Percentiles rank a stretch among this genome's conserved stretches.
phyloP scores from a whole-genome alignment of 2,888 invertebrate genomes.

The Galerucella pusilla region DNA sequence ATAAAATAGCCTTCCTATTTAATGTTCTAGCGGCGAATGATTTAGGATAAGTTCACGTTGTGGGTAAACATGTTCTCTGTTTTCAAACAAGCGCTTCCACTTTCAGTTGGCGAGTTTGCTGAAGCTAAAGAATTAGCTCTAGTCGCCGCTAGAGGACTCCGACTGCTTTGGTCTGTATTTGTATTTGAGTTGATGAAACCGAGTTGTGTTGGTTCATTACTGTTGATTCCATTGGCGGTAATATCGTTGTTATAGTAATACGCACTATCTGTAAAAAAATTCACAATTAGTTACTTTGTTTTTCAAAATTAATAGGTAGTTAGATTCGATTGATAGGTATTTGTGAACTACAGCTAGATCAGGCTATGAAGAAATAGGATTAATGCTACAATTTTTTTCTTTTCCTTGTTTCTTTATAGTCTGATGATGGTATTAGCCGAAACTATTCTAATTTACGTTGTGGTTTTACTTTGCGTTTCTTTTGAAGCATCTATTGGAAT shows the following conservation, averaged over 20 bases:
- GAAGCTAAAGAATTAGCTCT: conserved; percentile 77
- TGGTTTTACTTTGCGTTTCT: too few relatives aligned
- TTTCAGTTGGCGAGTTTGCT: conserved; percentile 75
- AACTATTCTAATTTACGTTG: too few relatives aligned
- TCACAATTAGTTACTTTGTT: not conserved
- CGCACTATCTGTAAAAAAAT: conserved; percentile 69
- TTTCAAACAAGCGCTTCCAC: conserved; percentile 77
- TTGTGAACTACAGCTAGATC: not conserved
- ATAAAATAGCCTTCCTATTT: not conserved
- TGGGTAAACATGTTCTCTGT: conserved; percentile 66
- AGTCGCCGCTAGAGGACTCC: conserved; percentile 77
- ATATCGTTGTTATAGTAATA: conserved; percentile 72
- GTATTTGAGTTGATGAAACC: conserved; percentile 51
- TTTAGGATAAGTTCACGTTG: conserved; percentile 59
- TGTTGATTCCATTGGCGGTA: conserved; percentile 49
- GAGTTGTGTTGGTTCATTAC: conserved; percentile 49
- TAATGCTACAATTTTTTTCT: too few relatives aligned
- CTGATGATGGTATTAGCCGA: too few relatives aligned
- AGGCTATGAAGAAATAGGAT: too few relatives aligned
- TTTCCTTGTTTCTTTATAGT: too few relatives aligned
- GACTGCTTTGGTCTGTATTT: conserved; percentile 67
- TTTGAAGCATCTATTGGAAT: too few relatives aligned
- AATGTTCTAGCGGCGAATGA: conserved; percentile 16
- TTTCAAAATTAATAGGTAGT: not conserved
- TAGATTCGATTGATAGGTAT: not conserved